Conservation (phyloP, 2,797 vertebrate genomes). For the Phylloscopus collybita region DNA sequence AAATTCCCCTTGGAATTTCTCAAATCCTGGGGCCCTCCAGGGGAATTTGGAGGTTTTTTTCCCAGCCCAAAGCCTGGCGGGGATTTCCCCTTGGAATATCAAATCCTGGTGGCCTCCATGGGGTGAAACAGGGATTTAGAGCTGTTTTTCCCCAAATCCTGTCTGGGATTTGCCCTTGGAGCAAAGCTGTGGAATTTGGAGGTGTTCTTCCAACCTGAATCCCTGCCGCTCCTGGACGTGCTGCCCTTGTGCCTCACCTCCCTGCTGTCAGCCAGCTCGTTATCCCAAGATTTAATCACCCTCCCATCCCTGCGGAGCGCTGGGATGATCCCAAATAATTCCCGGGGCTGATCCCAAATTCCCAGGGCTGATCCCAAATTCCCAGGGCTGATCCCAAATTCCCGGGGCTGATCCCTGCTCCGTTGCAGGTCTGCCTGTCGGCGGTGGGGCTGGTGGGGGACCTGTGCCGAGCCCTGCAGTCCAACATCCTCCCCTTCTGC, state of each 20-base stretch:
- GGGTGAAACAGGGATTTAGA: too few relatives aligned
- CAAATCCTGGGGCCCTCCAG: background rate
- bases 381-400: too few relatives aligned
- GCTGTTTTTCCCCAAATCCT: background rate
- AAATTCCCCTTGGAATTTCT: background rate
- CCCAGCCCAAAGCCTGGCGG: background rate
- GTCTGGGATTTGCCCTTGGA: background rate
- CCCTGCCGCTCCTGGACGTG: background rate
- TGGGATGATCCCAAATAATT: background rate
- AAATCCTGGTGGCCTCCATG: background rate
- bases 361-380: too few relatives aligned
- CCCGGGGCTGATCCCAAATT: accelerated
- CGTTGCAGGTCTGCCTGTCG: constrained; percentile 90
- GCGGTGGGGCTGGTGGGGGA: constrained; percentile 96
- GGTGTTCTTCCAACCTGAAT: background rate
- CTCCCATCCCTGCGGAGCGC: accelerated
- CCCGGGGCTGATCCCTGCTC: background rate
- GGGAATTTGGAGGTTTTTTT: background rate
- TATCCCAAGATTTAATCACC: background rate
- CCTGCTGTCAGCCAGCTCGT: background rate
- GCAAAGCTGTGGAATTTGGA: background rate
- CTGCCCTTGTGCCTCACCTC: too few relatives aligned
- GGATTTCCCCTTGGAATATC: background rate
- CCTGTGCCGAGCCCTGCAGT: constrained; percentile 90
- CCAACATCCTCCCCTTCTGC: constrained; percentile 95